A percentile compares a stretch with the other conserved stretches of the same genome.
Conservation (phyloP, 1,140 invertebrate genomes). For the Drosophila trapezifrons region DNA sequence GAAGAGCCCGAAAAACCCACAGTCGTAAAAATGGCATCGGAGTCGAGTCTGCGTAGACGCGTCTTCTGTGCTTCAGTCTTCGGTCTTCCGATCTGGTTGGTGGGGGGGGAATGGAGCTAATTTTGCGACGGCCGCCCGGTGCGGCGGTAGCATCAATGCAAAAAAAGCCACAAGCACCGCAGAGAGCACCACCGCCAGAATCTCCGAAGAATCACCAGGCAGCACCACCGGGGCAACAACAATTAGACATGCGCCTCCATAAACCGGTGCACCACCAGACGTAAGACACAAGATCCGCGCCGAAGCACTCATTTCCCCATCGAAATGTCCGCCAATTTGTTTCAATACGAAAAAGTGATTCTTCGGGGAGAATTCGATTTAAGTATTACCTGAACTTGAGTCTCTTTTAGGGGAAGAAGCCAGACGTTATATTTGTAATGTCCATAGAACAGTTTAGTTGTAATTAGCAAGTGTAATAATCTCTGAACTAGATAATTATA, state of each 20-base stretch:
- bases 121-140: conserved; percentile 77
- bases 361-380: too few relatives aligned
- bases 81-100: not conserved
- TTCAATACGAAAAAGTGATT: not conserved
- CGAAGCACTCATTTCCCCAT: not conserved
- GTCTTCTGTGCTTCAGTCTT: conserved; percentile 12
- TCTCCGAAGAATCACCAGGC: conserved; percentile 4
- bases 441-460: too few relatives aligned
- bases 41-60: conserved; percentile 24
- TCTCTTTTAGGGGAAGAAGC: too few relatives aligned
- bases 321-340: conserved; percentile 9
- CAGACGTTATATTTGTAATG: too few relatives aligned
- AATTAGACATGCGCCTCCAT: conserved; percentile 59
- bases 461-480: too few relatives aligned
- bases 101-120: conserved; percentile 59
- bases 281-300: not conserved
- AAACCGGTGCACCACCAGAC: conserved; percentile 14
- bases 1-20: conserved; percentile 25
- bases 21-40: conserved; percentile 63
- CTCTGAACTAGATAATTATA: too few relatives aligned
- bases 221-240: conserved; percentile 36
- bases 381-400: not conserved
- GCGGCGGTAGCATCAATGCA: conserved; percentile 75
- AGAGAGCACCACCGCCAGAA: conserved; percentile 4
- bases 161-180: conserved; percentile 23